Evolutionary conservation across 2,113 vertebrate genomes (phyloP).

Genomic region (Athene noctua): DNA sequence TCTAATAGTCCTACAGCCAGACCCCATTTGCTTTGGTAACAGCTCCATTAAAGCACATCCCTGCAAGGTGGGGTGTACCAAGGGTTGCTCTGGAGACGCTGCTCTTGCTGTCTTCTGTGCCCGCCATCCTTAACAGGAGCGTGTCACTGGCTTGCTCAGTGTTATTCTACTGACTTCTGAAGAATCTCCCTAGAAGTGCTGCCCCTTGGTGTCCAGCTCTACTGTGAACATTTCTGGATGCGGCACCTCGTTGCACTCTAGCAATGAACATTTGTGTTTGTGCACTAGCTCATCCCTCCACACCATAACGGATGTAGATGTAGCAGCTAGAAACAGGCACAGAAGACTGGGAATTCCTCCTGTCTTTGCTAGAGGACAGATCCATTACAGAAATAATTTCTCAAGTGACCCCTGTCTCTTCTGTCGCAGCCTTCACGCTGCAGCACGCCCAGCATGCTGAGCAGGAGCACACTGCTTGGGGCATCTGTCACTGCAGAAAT

Average conservation of each 20-base stretch:
- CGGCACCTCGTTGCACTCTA: rapidly evolving
- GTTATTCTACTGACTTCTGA: background rate
- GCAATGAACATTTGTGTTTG: background rate
- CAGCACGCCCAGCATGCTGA: background rate
- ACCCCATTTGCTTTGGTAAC: background rate
- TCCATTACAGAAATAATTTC: background rate
- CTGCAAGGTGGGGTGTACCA: background rate
- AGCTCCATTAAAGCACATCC: background rate
- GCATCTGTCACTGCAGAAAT: background rate
- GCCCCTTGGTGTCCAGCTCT: background rate
- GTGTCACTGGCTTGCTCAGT: background rate
- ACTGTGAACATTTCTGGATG: background rate
- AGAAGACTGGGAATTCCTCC: background rate
- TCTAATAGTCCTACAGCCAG: background rate
- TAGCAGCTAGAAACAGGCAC: background rate
- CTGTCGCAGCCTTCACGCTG: background rate
- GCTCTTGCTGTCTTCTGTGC: background rate
- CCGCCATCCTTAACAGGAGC: background rate
- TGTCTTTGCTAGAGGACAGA: background rate
- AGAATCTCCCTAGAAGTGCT: background rate
- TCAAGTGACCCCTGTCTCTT: background rate
- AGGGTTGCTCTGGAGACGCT: background rate
- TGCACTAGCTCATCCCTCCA: background rate
- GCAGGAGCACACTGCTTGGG: background rate
- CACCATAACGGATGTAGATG: background rate